A percentile compares a stretch with the other conserved stretches of the same genome.
Evolutionary conservation across 2,113 vertebrate genomes (phyloP).

Genomic region (Paramormyrops kingsleyae): DNA sequence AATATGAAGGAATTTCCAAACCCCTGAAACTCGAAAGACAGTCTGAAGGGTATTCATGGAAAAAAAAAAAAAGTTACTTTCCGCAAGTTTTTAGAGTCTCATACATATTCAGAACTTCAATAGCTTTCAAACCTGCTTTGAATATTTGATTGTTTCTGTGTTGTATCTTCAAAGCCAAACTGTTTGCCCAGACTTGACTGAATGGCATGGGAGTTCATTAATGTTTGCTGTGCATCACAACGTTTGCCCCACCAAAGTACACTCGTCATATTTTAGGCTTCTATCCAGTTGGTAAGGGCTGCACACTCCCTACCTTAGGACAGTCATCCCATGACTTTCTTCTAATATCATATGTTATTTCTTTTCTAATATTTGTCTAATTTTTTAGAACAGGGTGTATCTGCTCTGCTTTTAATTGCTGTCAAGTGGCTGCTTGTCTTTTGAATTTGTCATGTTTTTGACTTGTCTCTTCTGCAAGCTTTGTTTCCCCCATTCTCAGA

Average conservation of each 20-base stretch:
- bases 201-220: background rate
- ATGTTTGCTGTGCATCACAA: background rate
- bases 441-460: background rate
- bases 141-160: background rate
- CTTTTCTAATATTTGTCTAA: background rate
- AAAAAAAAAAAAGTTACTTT: background rate
- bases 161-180: background rate
- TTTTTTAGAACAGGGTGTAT: slow-evolving; percentile 8
- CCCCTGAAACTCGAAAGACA: background rate
- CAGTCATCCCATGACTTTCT: background rate
- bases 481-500: background rate
- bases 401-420: background rate
- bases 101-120: background rate
- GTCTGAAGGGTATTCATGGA: background rate
- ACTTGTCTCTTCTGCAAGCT: background rate
- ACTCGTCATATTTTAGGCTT: background rate
- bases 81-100: background rate
- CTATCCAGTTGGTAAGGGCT: background rate
- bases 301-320: background rate
- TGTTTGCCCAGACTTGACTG: background rate
- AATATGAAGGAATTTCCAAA: background rate
- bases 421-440: background rate
- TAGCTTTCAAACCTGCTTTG: background rate
- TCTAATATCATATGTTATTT: background rate
- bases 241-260: background rate